phyloP scores from a whole-genome alignment of 2,797 vertebrate species.

The Neosalanx taihuensis region DNA sequence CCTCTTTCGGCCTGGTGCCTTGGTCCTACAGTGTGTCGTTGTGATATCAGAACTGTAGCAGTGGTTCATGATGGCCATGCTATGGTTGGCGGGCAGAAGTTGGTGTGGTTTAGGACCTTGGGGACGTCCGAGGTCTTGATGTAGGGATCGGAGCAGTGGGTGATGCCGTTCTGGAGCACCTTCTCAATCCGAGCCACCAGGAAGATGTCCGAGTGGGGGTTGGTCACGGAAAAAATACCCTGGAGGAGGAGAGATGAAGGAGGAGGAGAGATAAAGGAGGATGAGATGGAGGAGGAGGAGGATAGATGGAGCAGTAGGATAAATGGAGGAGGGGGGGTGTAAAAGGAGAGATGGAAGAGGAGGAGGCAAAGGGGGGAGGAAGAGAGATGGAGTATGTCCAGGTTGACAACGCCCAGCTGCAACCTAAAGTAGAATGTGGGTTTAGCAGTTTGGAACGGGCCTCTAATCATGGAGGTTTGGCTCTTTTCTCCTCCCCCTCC shows the following conservation, averaged over 20 bases:
- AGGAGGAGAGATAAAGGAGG: not conserved
- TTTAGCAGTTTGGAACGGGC: constrained; percentile 37
- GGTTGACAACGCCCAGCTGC: constrained; percentile 51
- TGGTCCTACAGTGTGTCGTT: too few species aligned
- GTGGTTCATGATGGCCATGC: not conserved
- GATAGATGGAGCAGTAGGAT: not conserved
- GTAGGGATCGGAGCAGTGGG: constrained; percentile 92
- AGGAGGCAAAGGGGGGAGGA: not conserved
- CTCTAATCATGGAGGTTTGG: constrained; percentile 55
- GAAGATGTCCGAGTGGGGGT: constrained; percentile 74
- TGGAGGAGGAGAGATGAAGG: constrained; percentile 44
- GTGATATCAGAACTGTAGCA: too few species aligned
- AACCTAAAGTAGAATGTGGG: constrained; percentile 58
- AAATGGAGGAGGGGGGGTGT: not conserved
- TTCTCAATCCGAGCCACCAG: constrained; percentile 93
- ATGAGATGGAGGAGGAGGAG: not conserved
- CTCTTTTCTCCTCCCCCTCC: not conserved
- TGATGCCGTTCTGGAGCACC: constrained; percentile 94
- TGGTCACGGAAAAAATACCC: constrained; percentile 93
- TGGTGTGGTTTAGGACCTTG: constrained; percentile 75
- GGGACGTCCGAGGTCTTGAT: constrained; percentile 87
- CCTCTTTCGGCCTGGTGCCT: too few species aligned
- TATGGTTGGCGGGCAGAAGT: not conserved
- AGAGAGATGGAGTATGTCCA: not conserved
- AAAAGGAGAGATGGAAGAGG: not conserved